Conservation (phyloP, 2,888 invertebrate species). For the Priocnemis perturbator region DNA sequence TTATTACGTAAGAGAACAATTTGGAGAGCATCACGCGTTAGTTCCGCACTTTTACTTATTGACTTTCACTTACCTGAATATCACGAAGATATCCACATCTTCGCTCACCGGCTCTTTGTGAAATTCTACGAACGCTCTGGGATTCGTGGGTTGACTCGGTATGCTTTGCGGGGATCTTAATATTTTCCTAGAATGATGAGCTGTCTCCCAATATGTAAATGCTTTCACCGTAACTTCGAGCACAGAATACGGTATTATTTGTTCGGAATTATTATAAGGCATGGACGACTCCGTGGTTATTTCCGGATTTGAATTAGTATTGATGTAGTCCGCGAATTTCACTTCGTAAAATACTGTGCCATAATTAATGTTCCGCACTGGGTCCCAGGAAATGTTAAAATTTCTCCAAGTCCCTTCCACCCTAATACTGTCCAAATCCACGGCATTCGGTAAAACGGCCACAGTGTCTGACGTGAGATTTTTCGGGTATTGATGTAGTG, state of each 20-base stretch:
- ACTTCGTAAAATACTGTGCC: conserved; percentile 90
- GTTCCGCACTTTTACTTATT: neutral
- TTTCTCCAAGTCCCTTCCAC: conserved; percentile 86
- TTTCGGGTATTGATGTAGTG: conserved; percentile 80
- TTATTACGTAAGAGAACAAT: too few species aligned
- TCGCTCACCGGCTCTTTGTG: conserved; percentile 71
- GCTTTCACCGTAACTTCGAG: conserved; percentile 86
- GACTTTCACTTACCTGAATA: conserved; percentile 63
- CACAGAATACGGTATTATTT: conserved; percentile 82
- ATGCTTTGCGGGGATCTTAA: conserved; percentile 87
- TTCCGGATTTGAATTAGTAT: conserved; percentile 78
- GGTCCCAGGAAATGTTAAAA: conserved; percentile 91
- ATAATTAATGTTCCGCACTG: conserved; percentile 85
- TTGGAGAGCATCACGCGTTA: too few species aligned
- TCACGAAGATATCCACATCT: conserved; percentile 61
- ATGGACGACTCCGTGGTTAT: conserved; percentile 68
- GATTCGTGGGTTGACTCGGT: conserved; percentile 84
- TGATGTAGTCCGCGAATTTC: conserved; percentile 79
- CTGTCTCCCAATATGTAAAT: conserved; percentile 90
- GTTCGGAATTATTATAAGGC: conserved; percentile 74
- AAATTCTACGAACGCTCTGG: conserved; percentile 84
- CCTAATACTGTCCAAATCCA: conserved; percentile 81
- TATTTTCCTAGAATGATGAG: conserved; percentile 79
- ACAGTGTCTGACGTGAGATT: conserved; percentile 75
- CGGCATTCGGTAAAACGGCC: conserved; percentile 85